Percentiles rank a stretch among this genome's conserved stretches.
Evolutionary conservation across 2,888 invertebrate species (phyloP).

Genomic region (Taenaris catops): DNA sequence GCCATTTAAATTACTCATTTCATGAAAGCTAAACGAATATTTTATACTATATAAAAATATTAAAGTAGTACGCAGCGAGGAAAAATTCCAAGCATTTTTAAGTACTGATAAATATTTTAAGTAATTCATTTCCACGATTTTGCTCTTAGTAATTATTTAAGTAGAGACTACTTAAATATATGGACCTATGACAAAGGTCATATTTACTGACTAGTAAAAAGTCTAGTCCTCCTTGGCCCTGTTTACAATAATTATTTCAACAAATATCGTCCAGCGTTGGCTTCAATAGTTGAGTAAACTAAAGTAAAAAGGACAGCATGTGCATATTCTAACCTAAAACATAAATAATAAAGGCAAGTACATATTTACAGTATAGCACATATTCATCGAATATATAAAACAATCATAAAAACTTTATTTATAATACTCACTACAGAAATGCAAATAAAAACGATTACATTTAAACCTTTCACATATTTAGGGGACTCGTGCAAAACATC

Average conservation of each 20-base stretch:
- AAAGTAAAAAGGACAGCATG: too few relatives aligned
- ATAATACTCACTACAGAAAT: constrained; percentile 52
- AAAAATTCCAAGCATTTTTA: constrained; percentile 11
- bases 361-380: constrained; percentile 64
- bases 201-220: constrained; percentile 67
- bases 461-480: constrained; percentile 31
- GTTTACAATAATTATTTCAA: not conserved
- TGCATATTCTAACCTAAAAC: constrained; percentile 42
- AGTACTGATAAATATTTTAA: constrained; percentile 18
- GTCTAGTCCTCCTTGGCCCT: constrained; percentile 62
- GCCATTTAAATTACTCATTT: too few relatives aligned
- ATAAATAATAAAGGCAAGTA: constrained; percentile 66
- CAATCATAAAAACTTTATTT: constrained; percentile 42
- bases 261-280: too few relatives aligned
- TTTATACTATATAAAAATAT: too few relatives aligned
- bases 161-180: constrained; percentile 13
- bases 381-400: constrained; percentile 54
- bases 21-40: too few relatives aligned
- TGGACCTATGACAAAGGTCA: constrained; percentile 21
- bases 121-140: constrained; percentile 8
- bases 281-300: too few relatives aligned
- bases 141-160: constrained; percentile 10
- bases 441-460: constrained; percentile 51
- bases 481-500: constrained; percentile 50
- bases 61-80: too few relatives aligned